phyloP scores from a whole-genome alignment of 1,140 invertebrate species.

The Euborellia annulipes region DNA sequence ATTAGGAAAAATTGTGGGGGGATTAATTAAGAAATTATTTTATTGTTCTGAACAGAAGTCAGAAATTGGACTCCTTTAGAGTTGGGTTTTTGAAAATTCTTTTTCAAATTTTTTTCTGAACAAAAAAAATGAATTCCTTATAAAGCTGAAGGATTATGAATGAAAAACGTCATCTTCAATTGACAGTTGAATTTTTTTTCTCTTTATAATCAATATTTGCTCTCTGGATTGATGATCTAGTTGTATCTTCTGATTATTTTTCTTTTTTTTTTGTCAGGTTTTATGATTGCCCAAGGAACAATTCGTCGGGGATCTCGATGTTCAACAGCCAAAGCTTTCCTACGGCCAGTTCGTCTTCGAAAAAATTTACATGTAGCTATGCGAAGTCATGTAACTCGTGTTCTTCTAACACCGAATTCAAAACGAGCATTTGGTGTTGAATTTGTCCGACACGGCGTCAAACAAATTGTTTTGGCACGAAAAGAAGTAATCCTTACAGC shows the following conservation, averaged over 20 bases:
- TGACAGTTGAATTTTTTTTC: too few relatives aligned
- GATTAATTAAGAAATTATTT: too few relatives aligned
- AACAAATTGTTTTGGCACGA: conserved; percentile 43
- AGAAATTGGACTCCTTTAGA: too few relatives aligned
- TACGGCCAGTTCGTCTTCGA: conserved; percentile 57
- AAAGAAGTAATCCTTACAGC: conserved; percentile 43
- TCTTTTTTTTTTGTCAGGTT: conserved; percentile 37
- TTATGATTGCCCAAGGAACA: conserved; percentile 81
- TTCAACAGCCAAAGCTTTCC: conserved; percentile 78
- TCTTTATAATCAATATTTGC: too few relatives aligned
- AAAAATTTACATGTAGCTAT: conserved; percentile 64
- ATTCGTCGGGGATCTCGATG: conserved; percentile 71
- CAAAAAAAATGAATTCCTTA: too few relatives aligned
- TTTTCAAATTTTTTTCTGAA: too few relatives aligned
- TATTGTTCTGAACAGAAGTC: too few relatives aligned
- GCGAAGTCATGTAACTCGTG: conserved; percentile 54
- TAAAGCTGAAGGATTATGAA: too few relatives aligned
- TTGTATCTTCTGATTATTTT: background rate
- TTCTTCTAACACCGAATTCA: conserved; percentile 51
- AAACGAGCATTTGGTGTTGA: conserved; percentile 59
- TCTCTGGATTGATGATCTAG: too few relatives aligned
- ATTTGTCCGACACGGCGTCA: conserved; percentile 49
- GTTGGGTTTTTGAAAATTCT: too few relatives aligned
- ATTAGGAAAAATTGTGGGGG: too few relatives aligned
- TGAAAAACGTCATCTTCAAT: too few relatives aligned